These are phyloP conservation scores for Drosophila niveifrons DNA, from an alignment of 2,888 invertebrate genomes.

Conservation along the genomic window DNA sequence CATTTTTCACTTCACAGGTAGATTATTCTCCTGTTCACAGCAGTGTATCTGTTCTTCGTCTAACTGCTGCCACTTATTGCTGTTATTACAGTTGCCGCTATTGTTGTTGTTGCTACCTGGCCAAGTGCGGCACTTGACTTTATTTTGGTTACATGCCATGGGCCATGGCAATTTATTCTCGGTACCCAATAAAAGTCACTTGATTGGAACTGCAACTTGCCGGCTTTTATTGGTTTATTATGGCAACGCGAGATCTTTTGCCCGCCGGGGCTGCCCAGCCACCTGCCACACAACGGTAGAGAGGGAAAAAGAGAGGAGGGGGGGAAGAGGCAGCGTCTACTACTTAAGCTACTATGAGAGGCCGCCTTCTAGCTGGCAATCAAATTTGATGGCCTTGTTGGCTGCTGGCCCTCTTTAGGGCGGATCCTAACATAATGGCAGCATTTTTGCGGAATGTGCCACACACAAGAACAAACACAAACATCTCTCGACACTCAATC, in stretches of 20 bases:
- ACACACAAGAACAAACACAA: constrained; percentile 24
- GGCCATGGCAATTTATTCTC: constrained; percentile 73
- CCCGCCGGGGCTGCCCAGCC: constrained; percentile 16
- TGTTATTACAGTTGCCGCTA: constrained; percentile 36
- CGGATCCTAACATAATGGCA: constrained; percentile 58
- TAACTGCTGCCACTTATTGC: neutral
- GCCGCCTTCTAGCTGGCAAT: constrained; percentile 57
- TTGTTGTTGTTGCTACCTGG: constrained; percentile 56
- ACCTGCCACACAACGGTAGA: neutral
- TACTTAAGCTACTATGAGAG: neutral
- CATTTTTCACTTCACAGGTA: neutral
- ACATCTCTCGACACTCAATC: constrained; percentile 69
- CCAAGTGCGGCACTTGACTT: constrained; percentile 69
- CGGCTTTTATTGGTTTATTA: constrained; percentile 75
- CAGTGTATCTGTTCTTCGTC: neutral
- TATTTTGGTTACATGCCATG: constrained; percentile 75
- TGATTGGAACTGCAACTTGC: constrained; percentile 78
- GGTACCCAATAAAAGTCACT: constrained; percentile 74
- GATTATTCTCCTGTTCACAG: neutral
- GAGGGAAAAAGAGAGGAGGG: neutral
- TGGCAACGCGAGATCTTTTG: constrained; percentile 61
- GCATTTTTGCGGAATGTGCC: constrained; percentile 53
- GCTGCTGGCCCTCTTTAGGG: constrained; percentile 33
- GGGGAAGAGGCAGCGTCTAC: neutral
- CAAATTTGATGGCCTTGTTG: constrained; percentile 77